A percentile compares a stretch with the other conserved stretches of the same genome.
phyloP scores from a whole-genome alignment of 2,113 vertebrate genomes.

The Lucifuga dentata region DNA sequence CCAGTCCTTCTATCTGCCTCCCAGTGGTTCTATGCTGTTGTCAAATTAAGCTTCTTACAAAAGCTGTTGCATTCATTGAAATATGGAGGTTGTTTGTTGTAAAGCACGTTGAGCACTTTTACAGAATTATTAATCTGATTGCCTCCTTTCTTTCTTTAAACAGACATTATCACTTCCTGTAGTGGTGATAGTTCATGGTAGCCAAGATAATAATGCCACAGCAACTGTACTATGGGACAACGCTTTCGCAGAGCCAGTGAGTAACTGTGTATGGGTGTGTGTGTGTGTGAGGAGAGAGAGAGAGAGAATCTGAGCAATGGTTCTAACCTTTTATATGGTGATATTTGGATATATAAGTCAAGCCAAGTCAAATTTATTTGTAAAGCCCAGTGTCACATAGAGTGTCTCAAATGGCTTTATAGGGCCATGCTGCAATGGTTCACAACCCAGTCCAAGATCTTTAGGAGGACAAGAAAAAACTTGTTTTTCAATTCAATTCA shows the following conservation, averaged over 20 bases:
- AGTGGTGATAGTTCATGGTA: slow-evolving; percentile 97
- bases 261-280: slow-evolving; percentile 46
- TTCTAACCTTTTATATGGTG: too few species aligned
- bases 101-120: neutral
- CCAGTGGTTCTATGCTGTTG: neutral
- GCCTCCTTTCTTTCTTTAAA: neutral
- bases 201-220: slow-evolving; percentile 98
- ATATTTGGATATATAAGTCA: too few species aligned
- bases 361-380: too few species aligned
- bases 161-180: slow-evolving; percentile 96
- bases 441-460: too few species aligned
- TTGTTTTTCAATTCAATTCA: too few species aligned
- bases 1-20: neutral
- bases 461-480: too few species aligned
- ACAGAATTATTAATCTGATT: neutral
- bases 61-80: neutral
- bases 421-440: too few species aligned
- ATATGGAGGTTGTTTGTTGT: neutral
- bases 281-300: too few species aligned
- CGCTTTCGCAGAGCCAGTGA: slow-evolving; percentile 94
- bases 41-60: too few species aligned
- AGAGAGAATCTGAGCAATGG: too few species aligned
- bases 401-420: too few species aligned
- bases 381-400: too few species aligned
- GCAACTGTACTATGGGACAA: slow-evolving; percentile 99